Conservation (phyloP, 2,113 vertebrate species). For the Baryphthengus martii region DNA sequence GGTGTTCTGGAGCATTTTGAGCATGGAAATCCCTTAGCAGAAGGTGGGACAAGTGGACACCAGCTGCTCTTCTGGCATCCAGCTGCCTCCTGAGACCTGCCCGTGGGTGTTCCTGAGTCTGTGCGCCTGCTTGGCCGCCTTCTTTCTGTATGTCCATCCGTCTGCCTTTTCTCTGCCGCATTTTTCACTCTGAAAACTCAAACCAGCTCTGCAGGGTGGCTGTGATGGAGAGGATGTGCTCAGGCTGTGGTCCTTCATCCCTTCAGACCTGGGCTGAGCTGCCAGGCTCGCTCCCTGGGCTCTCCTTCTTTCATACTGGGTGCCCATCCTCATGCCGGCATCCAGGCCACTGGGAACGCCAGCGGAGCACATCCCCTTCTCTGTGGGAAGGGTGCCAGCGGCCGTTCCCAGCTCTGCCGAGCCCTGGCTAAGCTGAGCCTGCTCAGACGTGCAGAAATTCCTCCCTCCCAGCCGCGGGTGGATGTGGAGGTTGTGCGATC, state of each 20-base stretch:
- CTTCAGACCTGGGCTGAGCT: neutral
- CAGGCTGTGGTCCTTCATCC: neutral
- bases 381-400: neutral
- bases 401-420: neutral
- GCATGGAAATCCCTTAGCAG: neutral
- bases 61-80: neutral
- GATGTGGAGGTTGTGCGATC: neutral
- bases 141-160: neutral
- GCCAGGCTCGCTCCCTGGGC: neutral
- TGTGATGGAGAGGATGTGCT: accelerated
- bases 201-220: neutral
- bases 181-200: neutral
- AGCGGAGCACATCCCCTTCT: neutral
- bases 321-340: neutral
- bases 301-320: neutral
- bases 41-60: neutral
- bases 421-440: neutral
- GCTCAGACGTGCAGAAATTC: conserved; percentile 35
- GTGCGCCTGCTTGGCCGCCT: accelerated
- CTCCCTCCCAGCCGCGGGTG: neutral
- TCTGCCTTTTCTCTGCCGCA: neutral
- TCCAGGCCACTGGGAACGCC: neutral
- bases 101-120: accelerated
- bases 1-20: neutral
- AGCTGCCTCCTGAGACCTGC: neutral